Base-by-base conservation (phyloP, 2,888 invertebrate genomes). In the Caenorhabditis japonica region DNA sequence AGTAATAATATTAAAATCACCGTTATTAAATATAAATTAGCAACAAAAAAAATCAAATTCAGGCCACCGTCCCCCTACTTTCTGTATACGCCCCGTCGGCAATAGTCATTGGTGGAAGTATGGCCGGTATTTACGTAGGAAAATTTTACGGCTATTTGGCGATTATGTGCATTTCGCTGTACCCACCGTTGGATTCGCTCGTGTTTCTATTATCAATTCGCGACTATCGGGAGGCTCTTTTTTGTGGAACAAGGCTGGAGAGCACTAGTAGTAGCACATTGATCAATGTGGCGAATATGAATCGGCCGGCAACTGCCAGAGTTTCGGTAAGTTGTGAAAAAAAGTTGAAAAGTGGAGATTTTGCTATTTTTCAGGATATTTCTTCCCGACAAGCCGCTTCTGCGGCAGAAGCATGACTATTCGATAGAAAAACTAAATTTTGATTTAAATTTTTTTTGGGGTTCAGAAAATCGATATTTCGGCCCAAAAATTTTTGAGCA, bases 171-270 rank as follows among this genome's bases (percentile, higher is more conserved):
- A 55, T 62, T 13, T 47, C 38, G 0, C 46, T 55, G 0, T 62
- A 62, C 15, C 62, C 62, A 8, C 62, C 62, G 3, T n/a, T 62
- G 5, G 62, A 62, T 17, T 46, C 62, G 10, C 10, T 62, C 1
- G 53, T 62, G 3, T 62, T 62, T 33, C 15, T 62, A n/a, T 38
- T 62, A 4, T 55, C 46, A 1, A 62, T 62, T 21, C 38, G 53
- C 3, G 53, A 53, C 13, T 62, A 55, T 33, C 46, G 62, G 2
- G 21, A 62, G 4, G 62, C 62, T 5, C 17, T 62, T 15, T 55
- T 53, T 55, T 62, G 62, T 23, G 10, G n/a, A n/a, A n/a, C n/a
- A n/a, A n/a, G n/a, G n/a, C n/a, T 52, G 10, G 46, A 44, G 25
- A 13, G 2, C 2, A 12, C n/a, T 3, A 36, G n/a, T n/a, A 13